Base-by-base conservation (phyloP, 1,140 invertebrate genomes). In the Panagrolaimus sp. region DNA sequence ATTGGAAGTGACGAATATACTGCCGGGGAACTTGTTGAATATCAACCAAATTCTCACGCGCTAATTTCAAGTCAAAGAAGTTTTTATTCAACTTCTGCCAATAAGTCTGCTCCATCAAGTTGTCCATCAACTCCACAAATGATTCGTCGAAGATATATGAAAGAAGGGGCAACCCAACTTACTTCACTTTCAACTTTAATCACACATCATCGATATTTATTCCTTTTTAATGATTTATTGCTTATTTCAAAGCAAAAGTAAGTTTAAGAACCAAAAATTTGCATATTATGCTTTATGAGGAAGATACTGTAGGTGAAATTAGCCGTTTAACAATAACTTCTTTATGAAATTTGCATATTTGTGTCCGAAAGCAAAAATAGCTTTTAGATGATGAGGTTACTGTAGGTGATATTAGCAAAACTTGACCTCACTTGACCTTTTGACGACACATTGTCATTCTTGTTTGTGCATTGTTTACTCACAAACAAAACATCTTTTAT, bases 211-310 rank as follows among this genome's bases (percentile, higher is more conserved):
- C 76, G 85, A 43, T 84, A 86, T 65, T 73, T 86, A 43, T 86
- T 86, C 73, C 81, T 86, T 14, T 86, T 86, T 72, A 84, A 81
- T 71, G 85, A 86, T 67, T 72, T 85, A 14, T 77, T 86, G n/a
- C 75, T 86, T 1, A 80, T 86, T 15, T 85, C 85, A 17, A 86
- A 86, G 77, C 84, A 86, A 76, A 86, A 85, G 85, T 86, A 75
- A 84, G 84, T 80, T 43, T 58, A 26, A 65, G 15, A 26, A 28
- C 43, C 12, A 1, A 8, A 9, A 10, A 1, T 46, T 70, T 70
- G 8, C 44, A 21, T 14, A 46, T n/a, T n/a, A n/a, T n/a, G n/a
- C n/a, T n/a, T n/a, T 38, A 4, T 38, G 32, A 4, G 7, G 7
- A 38, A 38, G 7, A 7, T 4, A 38, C 7, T 38, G 32, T 38